Evolutionary conservation across 2,113 vertebrate species (phyloP), one percentile per base, ranked within the genome.

Genomic region (Furnarius figulus): DNA sequence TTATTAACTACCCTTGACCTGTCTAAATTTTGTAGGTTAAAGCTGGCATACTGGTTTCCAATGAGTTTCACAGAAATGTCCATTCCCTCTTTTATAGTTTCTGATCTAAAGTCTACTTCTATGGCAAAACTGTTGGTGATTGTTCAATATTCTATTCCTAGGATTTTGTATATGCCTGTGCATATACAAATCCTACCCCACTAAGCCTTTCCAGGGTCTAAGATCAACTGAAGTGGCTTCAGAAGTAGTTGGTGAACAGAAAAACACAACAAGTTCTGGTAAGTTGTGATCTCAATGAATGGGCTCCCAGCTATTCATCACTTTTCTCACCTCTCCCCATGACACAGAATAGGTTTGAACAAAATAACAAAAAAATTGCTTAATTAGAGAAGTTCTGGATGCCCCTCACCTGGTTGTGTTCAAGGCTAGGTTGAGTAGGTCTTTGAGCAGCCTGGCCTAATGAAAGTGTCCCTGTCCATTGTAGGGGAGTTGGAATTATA

Each of bases 1-100:
- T 94, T 94, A 79, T 80, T 87, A 82, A 10, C 37, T 83, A 7
- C 28, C 70, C 22, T 33, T 85, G 55, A 77, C n/a, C 67, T 79
- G 17, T 37, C 39, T 76, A 40, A 55, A 12, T 46, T 87, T 68
- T 82, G 14, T 66, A 85, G 19, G 50, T 55, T 79, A 83, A 76
- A 84, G 19, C 3, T 47, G 49, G 8, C 19, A 84, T 66, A 20
- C 18, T 59, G 19, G 9, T 70, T 91, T 71, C 42, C 71, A 91
- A 8, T 1, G 8, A 83, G 25, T 73, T 75, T 49, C 59, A 65
- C 39, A 67, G 67, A 93, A 89, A 76, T 20, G 8, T 44, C 2
- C 18, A 20, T 63, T 82, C 19, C 8, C 7, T 39, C 3, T 65
- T 70, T 66, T 47, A 44, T 10, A 50, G 19, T 63, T 91, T 90